These are phyloP conservation scores for Halcyon leucocephala DNA, from an alignment of 2,797 vertebrate species.

Conservation along the genomic window DNA sequence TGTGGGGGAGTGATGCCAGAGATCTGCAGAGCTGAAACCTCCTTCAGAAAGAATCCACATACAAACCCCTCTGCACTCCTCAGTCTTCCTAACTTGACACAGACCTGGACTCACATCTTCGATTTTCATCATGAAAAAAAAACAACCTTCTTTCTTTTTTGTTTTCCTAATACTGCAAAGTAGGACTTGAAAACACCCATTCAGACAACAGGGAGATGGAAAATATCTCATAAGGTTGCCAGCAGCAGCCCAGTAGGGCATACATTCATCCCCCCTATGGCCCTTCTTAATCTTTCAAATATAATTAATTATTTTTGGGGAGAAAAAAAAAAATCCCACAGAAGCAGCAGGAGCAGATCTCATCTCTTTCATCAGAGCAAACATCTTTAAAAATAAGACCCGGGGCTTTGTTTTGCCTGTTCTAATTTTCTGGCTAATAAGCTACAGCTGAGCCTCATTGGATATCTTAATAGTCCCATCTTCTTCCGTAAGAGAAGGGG, in stretches of 20 bases:
- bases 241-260: slow-evolving; percentile 2
- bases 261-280: neutral
- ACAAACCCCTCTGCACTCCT: neutral
- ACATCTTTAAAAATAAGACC: slow-evolving; percentile 70
- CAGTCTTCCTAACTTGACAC: neutral
- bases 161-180: neutral
- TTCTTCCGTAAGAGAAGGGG: neutral
- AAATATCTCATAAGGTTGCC: neutral
- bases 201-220: neutral
- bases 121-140: neutral
- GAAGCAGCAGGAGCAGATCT: slow-evolving; percentile 44
- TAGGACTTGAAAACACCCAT: neutral
- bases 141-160: neutral
- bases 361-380: slow-evolving; percentile 59
- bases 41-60: neutral
- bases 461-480: slow-evolving; percentile 60
- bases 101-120: neutral
- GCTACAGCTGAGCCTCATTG: slow-evolving; percentile 68
- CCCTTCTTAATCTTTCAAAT: slow-evolving; percentile 51
- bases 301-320: slow-evolving; percentile 48
- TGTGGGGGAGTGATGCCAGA: neutral
- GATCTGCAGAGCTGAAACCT: neutral
- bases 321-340: neutral
- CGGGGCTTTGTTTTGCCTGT: slow-evolving; percentile 67
- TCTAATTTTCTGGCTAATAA: slow-evolving; percentile 77